phyloP scores from a whole-genome alignment of 2,888 invertebrate genomes.

The Matsumyia berberina region DNA sequence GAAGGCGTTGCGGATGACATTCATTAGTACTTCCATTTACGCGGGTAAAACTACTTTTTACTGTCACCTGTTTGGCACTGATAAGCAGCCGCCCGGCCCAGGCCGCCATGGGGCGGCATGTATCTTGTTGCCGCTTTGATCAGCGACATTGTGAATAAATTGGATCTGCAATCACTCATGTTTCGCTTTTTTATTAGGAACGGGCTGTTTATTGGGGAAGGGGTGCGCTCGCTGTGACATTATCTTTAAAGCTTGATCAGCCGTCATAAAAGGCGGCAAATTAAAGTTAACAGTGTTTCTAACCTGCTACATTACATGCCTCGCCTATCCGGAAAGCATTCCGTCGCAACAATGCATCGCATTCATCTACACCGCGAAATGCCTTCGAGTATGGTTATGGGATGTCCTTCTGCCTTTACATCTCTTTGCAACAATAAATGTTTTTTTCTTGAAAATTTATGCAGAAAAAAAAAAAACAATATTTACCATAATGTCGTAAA shows the following conservation, averaged over 20 bases:
- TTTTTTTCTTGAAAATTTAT: neutral
- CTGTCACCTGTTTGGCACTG: constrained; percentile 75
- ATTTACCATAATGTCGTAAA: constrained; percentile 50
- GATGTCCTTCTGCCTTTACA: neutral
- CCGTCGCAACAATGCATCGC: constrained; percentile 23
- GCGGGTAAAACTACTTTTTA: constrained; percentile 74
- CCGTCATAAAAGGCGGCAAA: constrained; percentile 75
- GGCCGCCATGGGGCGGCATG: constrained; percentile 56
- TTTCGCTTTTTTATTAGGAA: constrained; percentile 67
- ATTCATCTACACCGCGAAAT: constrained; percentile 26
- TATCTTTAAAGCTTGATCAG: constrained; percentile 76
- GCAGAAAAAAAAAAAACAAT: neutral
- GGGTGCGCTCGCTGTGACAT: constrained; percentile 63
- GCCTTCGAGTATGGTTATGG: constrained; percentile 4
- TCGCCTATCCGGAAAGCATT: constrained; percentile 29
- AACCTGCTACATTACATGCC: constrained; percentile 42
- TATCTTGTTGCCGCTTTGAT: constrained; percentile 72
- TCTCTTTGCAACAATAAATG: constrained; percentile 1
- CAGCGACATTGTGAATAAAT: constrained; percentile 71
- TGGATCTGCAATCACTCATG: constrained; percentile 75
- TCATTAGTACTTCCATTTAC: constrained; percentile 76
- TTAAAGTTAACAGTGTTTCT: constrained; percentile 69
- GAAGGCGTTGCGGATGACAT: constrained; percentile 67
- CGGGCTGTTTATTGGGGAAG: constrained; percentile 44
- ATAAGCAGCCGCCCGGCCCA: constrained; percentile 62